These are phyloP conservation scores for Castor canadensis DNA, from an alignment of 2,113 vertebrate species.

Conservation along the genomic window DNA sequence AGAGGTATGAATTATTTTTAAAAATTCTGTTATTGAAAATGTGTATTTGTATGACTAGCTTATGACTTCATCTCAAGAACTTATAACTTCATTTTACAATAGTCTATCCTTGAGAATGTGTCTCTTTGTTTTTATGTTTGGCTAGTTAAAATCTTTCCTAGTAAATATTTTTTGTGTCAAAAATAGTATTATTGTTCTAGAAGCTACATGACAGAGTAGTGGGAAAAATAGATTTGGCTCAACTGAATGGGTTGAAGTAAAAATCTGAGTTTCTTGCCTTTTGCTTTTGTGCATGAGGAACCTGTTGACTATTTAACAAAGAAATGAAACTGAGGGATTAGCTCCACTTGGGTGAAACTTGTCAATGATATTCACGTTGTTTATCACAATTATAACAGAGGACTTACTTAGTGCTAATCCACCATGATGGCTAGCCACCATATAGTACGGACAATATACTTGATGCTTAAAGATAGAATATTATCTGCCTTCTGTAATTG, in stretches of 20 bases:
- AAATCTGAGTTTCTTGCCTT: constrained; percentile 14
- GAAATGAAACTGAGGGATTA: constrained; percentile 21
- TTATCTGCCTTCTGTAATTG: neutral
- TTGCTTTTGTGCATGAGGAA: constrained; percentile 28
- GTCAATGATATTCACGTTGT: constrained; percentile 31
- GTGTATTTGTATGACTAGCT: constrained; percentile 38
- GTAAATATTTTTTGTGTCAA: constrained; percentile 55
- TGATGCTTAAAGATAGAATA: constrained; percentile 34
- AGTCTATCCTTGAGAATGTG: constrained; percentile 32
- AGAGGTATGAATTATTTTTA: constrained; percentile 78
- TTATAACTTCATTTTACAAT: constrained; percentile 55
- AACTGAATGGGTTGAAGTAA: neutral
- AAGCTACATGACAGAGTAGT: constrained; percentile 41
- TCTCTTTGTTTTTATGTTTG: constrained; percentile 72
- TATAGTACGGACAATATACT: neutral
- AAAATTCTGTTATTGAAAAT: constrained; percentile 53
- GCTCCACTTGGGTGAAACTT: constrained; percentile 18
- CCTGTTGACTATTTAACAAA: neutral
- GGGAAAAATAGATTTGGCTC: constrained; percentile 34
- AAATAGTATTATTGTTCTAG: constrained; percentile 48
- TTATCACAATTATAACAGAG: constrained; percentile 36
- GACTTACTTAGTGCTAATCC: constrained; percentile 7
- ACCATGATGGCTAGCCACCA: too few relatives aligned
- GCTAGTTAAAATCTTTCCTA: constrained; percentile 56
- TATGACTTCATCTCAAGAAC: constrained; percentile 62